Evolutionary conservation across 1,140 invertebrate species (phyloP), one percentile per base, ranked within the genome.

Genomic region (Drosophila nikananu): DNA sequence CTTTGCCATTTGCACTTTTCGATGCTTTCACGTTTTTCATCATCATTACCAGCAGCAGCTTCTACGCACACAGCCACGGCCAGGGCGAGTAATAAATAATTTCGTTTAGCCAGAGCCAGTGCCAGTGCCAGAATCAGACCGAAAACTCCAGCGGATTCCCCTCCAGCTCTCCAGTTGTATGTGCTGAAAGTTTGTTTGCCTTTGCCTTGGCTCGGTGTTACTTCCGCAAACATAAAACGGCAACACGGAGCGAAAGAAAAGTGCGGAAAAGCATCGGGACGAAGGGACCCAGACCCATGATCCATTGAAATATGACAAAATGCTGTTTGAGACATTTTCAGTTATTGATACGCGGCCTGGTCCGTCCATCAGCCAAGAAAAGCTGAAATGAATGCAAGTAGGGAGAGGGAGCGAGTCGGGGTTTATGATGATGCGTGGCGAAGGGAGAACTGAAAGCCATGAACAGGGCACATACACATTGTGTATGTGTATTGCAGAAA

Each of bases 311-410:
- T 90, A 90, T 90, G 86, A 90, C 86, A 90, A 90, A 90, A 90
- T 90, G 86, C 86, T 90, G 86, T 90, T 90, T 90, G 86, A 90
- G 86, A 90, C 86, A 90, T 90, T 91, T 90, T 90, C 86, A 90
- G 86, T 90, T 90, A 90, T 90, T 90, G 86, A 90, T 90, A 86
- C 86, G 80, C 84, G 32, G 35, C 54, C 12, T 17, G 54, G 83
- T 79, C 83, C 74, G 67, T 37, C 61, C 79, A 78, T 49, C 67
- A 68, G 77, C 65, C n/a, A 80, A 46, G 68, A 49, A 63, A 51
- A 49, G 63, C 65, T 46, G 67, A 76, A 82, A 68, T 74, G 77
- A 70, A 87, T 87, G 81, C 84, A 89, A 77, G 62, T 61, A 83
- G 83, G 80, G 78, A 81, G 68, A 83, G 83, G 80, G 78, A 81